These are phyloP conservation scores for Oryzias sinensis DNA, from an alignment of 2,797 vertebrate genomes.

Conservation along the genomic window DNA sequence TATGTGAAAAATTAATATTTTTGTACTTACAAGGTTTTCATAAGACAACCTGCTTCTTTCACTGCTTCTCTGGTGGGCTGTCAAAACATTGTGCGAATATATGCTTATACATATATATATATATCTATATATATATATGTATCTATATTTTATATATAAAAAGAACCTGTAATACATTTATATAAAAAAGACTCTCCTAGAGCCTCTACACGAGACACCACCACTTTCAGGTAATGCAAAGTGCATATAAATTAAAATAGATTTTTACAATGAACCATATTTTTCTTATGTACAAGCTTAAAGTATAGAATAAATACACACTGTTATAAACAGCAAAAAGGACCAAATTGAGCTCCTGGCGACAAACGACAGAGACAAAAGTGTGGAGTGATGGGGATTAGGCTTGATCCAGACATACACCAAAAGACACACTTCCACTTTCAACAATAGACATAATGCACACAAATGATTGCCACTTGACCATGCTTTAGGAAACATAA, in stretches of 20 bases:
- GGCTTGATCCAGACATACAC: constrained; percentile 57
- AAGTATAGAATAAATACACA: constrained; percentile 97
- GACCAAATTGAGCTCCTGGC: constrained; percentile 88
- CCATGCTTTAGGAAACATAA: constrained; percentile 56
- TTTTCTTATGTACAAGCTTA: constrained; percentile 94
- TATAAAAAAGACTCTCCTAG: constrained; percentile 88
- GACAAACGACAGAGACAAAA: constrained; percentile 83
- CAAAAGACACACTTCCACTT: constrained; percentile 22
- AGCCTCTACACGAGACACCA: constrained; percentile 93
- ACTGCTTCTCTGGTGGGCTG: constrained; percentile 85
- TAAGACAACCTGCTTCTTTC: constrained; percentile 78
- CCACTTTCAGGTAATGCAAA: constrained; percentile 92
- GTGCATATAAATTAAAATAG: constrained; percentile 99
- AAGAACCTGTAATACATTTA: constrained; percentile 79
- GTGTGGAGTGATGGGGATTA: constrained; percentile 67
- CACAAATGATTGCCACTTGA: constrained; percentile 48
- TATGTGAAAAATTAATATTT: constrained; percentile 10
- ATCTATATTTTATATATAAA: constrained; percentile 47
- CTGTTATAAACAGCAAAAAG: constrained; percentile 98
- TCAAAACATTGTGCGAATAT: constrained; percentile 80
- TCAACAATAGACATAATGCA: constrained; percentile 21
- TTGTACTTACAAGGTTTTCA: constrained; percentile 51
- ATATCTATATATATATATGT: constrained; percentile 52
- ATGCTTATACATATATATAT: constrained; percentile 68
- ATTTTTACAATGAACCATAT: constrained; percentile 96